A percentile compares a stretch with the other conserved stretches of the same genome.
Conservation (phyloP, 23 tunicate species). For the Styela plicata region DNA sequence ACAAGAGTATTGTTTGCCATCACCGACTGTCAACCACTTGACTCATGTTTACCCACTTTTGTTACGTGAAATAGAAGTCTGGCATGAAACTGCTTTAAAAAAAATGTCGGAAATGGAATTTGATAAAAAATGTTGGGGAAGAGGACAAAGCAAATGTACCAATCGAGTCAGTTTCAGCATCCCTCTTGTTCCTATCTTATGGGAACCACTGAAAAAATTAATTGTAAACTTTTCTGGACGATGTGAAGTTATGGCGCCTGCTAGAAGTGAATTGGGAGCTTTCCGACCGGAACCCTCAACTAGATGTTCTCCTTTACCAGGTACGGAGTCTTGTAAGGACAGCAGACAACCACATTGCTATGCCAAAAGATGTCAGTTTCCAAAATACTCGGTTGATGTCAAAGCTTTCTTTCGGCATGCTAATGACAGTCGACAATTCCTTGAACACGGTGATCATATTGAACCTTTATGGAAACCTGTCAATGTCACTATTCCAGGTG, state of each 20-base stretch:
- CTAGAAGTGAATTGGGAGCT: constrained; percentile 6
- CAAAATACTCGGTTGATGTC: constrained; percentile 56
- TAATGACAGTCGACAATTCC: constrained; percentile 63
- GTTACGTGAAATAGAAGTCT: constrained; percentile 66
- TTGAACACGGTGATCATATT: constrained; percentile 11
- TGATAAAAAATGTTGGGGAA: constrained; percentile 47
- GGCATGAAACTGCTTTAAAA: constrained; percentile 59
- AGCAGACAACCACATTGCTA: constrained; percentile 35
- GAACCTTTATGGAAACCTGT: constrained; percentile 60
- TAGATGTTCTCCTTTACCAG: constrained; percentile 41
- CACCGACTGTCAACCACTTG: constrained; percentile 49
- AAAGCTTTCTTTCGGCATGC: constrained; percentile 80
- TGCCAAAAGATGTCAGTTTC: constrained; percentile 46
- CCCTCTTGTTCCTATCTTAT: constrained; percentile 62
- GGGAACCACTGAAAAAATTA: constrained; percentile 61
- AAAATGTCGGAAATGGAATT: constrained; percentile 42
- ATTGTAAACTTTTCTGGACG: constrained; percentile 49
- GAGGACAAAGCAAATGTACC: constrained; percentile 24
- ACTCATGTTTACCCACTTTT: constrained; percentile 69
- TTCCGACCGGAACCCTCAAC: background rate
- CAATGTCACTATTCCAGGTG: constrained; percentile 16
- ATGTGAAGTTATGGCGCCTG: constrained; percentile 29
- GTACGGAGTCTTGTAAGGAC: constrained; percentile 40
- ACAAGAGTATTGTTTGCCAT: constrained; percentile 61
- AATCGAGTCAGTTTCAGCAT: constrained; percentile 42